Conservation (phyloP, 1,140 invertebrate genomes). For the Steinernema khuongi region DNA sequence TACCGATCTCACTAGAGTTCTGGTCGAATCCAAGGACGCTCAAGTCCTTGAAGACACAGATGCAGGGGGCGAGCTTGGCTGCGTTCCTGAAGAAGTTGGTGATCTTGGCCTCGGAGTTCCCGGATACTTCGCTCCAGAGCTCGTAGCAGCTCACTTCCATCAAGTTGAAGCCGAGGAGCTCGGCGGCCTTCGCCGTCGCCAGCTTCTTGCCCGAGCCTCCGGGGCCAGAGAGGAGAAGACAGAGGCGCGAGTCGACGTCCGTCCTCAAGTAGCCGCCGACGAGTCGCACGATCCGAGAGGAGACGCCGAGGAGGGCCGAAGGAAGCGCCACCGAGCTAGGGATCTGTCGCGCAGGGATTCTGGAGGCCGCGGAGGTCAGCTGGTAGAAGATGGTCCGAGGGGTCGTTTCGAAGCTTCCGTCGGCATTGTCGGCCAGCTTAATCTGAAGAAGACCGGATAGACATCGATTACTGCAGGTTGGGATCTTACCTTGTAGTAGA, state of each 20-base stretch:
- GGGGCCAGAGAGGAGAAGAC: constrained; percentile 25
- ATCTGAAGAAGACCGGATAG: not conserved
- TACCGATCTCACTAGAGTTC: constrained; percentile 19
- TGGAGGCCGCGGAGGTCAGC: not conserved
- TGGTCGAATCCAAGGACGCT: constrained; percentile 29
- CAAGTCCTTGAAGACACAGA: constrained; percentile 13
- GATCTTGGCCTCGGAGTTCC: constrained; percentile 23
- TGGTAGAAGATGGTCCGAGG: not conserved
- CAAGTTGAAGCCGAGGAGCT: constrained; percentile 24
- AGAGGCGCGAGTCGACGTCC: constrained; percentile 4
- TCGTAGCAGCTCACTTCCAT: constrained; percentile 29
- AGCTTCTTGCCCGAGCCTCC: constrained; percentile 35
- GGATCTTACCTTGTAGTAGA: not conserved
- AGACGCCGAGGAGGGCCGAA: not conserved
- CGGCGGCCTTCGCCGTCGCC: constrained; percentile 10
- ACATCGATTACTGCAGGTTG: not conserved
- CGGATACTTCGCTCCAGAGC: constrained; percentile 28
- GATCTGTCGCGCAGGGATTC: not conserved
- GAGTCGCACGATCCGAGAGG: not conserved
- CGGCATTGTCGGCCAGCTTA: not conserved
- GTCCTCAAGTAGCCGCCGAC: not conserved
- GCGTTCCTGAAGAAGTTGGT: not conserved
- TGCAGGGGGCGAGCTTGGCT: not conserved
- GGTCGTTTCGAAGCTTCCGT: not conserved
- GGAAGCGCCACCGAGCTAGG: not conserved